Conservation (phyloP, 2,797 vertebrate genomes). For the Cheirogaleus major region DNA sequence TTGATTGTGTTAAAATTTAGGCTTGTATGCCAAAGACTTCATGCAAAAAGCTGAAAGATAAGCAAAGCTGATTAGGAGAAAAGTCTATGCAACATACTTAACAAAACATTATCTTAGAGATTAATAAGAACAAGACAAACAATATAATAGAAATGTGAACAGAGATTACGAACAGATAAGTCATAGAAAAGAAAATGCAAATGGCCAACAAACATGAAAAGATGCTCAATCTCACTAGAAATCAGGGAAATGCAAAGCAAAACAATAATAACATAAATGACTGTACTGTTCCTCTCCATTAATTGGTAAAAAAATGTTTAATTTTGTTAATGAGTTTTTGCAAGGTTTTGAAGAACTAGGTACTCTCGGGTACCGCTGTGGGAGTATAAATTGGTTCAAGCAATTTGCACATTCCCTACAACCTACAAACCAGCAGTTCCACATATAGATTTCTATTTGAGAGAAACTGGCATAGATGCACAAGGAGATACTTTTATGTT, state of each 20-base stretch:
- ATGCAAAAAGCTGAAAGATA: not conserved
- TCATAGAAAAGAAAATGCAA: constrained; percentile 10
- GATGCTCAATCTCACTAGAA: not conserved
- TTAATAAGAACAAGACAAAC: not conserved
- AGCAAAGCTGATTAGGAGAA: not conserved
- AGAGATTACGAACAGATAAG: not conserved
- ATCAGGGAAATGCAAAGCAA: constrained; percentile 2
- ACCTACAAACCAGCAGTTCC: not conserved
- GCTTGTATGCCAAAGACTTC: not conserved
- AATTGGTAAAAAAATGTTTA: not conserved
- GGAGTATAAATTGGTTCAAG: not conserved
- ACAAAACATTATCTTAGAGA: not conserved
- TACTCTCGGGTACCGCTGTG: not conserved
- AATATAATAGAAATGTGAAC: not conserved
- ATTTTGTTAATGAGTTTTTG: not conserved
- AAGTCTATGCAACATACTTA: not conserved
- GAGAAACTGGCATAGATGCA: not conserved
- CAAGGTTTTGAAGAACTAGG: not conserved
- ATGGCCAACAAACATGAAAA: not conserved
- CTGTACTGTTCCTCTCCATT: not conserved
- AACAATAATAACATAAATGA: not conserved
- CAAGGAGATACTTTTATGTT: no score
- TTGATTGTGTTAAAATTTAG: not conserved
- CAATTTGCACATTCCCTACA: not conserved
- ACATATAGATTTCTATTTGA: not conserved